Percentiles rank a stretch among this genome's conserved stretches.
Conservation (phyloP, 2,113 vertebrate species). For the Hippocampus comes region DNA sequence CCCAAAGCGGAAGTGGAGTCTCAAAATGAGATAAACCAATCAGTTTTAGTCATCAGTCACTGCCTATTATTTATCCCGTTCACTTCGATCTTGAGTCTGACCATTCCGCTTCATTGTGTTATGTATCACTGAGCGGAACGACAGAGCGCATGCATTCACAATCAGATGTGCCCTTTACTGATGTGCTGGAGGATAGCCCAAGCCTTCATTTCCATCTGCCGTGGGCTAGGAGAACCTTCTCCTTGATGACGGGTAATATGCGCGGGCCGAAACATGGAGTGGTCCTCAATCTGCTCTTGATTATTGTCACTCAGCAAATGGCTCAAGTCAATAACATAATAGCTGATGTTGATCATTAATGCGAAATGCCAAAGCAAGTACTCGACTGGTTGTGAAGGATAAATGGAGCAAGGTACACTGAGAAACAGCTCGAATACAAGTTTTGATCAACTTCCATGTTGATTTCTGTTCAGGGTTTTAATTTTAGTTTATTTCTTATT, state of each 20-base stretch:
- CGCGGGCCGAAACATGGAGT: not conserved
- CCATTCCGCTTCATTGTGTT: slow-evolving; percentile 2
- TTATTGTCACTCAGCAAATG: not conserved
- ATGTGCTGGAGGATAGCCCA: slow-evolving; percentile 8
- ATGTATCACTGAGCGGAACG: slow-evolving; percentile 7
- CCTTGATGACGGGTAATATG: not conserved
- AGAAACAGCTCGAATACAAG: too few relatives aligned
- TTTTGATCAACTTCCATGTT: too few relatives aligned
- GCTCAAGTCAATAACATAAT: not conserved
- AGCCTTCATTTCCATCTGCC: not conserved
- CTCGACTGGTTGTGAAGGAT: not conserved
- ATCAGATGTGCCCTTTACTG: slow-evolving; percentile 31
- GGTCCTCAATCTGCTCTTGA: not conserved
- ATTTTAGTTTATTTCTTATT: too few relatives aligned
- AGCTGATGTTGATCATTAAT: not conserved
- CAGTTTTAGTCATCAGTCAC: too few relatives aligned
- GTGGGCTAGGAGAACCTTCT: not conserved
- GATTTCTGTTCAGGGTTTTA: too few relatives aligned
- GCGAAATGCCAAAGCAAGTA: not conserved
- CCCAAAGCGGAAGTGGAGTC: too few relatives aligned
- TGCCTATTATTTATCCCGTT: not conserved
- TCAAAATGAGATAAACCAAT: too few relatives aligned
- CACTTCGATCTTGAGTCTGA: too few relatives aligned
- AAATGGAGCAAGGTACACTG: too few relatives aligned
- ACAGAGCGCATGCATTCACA: slow-evolving; percentile 17